These are phyloP conservation scores for Meliscaeva auricollis DNA, from an alignment of 2,888 invertebrate genomes.

Conservation along the genomic window DNA sequence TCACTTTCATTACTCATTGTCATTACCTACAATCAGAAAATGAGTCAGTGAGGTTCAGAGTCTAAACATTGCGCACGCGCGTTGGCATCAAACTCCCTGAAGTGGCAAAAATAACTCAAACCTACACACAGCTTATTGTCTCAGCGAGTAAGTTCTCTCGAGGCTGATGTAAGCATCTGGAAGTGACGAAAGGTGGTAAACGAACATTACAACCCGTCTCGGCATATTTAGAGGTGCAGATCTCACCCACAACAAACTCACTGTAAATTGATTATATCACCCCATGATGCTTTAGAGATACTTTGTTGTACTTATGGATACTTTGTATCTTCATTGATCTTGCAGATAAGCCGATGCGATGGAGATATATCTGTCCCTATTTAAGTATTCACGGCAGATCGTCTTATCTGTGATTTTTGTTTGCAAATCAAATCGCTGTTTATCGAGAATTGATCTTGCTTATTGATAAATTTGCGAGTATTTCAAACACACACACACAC, in stretches of 20 bases:
- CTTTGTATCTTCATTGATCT: conserved; percentile 33
- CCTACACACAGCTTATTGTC: conserved; percentile 56
- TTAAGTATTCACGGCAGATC: conserved; percentile 63
- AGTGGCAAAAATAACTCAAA: conserved; percentile 55
- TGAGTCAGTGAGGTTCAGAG: conserved; percentile 42
- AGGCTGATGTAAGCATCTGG: conserved; percentile 65
- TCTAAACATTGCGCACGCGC: conserved; percentile 42
- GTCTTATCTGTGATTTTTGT: conserved; percentile 47
- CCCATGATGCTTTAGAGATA: conserved; percentile 32
- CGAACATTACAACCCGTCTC: conserved; percentile 42
- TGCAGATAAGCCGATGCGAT: not conserved
- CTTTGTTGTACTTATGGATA: conserved; percentile 40
- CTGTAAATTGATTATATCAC: conserved; percentile 64
- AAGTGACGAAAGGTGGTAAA: conserved; percentile 64
- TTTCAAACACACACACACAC: conserved; percentile 17
- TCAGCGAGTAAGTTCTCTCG: not conserved
- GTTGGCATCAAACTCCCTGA: conserved; percentile 39
- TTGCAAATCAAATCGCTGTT: conserved; percentile 68
- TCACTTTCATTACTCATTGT: conserved; percentile 51
- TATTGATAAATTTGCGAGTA: conserved; percentile 60
- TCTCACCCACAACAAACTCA: conserved; percentile 60
- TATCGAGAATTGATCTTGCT: conserved; percentile 59
- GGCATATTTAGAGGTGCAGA: conserved; percentile 54
- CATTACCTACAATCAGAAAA: not conserved
- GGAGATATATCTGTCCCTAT: not conserved